Evolutionary conservation across 2,113 vertebrate genomes (phyloP).

Genomic region (Myiagra hebetior): DNA sequence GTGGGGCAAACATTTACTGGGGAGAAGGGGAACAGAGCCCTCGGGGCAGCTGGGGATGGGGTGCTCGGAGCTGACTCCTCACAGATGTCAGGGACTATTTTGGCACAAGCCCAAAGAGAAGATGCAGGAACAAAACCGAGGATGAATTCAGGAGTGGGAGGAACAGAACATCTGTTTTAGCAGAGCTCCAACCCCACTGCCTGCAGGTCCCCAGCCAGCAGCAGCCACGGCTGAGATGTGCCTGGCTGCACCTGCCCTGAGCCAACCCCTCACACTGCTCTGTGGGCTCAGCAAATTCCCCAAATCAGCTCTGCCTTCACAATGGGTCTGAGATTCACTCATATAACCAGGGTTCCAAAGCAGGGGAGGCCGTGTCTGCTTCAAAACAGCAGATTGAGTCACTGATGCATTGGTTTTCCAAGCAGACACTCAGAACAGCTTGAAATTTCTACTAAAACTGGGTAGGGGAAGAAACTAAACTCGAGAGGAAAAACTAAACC

Average conservation of each 20-base stretch:
- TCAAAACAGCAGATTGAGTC: neutral
- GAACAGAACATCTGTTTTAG: neutral
- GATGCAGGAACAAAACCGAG: neutral
- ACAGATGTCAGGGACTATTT: accelerated
- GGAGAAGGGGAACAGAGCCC: neutral
- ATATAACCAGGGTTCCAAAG: neutral
- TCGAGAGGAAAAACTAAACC: neutral
- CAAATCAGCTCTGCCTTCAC: neutral
- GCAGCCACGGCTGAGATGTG: neutral
- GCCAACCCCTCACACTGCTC: neutral
- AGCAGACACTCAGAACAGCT: neutral
- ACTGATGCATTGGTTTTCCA: neutral
- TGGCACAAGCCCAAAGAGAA: neutral
- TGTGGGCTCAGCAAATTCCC: accelerated
- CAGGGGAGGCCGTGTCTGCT: neutral
- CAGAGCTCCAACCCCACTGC: neutral
- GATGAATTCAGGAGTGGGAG: neutral
- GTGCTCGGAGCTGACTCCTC: neutral
- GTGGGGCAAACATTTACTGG: neutral
- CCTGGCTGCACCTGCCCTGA: neutral
- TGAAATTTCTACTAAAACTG: neutral
- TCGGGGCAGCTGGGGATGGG: neutral
- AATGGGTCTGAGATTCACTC: neutral
- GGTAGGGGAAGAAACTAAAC: neutral
- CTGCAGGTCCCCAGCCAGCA: neutral